A percentile compares a stretch with the other conserved stretches of the same genome.
Conservation (phyloP, 2,113 vertebrate species). For the Pterocles burchelli region DNA sequence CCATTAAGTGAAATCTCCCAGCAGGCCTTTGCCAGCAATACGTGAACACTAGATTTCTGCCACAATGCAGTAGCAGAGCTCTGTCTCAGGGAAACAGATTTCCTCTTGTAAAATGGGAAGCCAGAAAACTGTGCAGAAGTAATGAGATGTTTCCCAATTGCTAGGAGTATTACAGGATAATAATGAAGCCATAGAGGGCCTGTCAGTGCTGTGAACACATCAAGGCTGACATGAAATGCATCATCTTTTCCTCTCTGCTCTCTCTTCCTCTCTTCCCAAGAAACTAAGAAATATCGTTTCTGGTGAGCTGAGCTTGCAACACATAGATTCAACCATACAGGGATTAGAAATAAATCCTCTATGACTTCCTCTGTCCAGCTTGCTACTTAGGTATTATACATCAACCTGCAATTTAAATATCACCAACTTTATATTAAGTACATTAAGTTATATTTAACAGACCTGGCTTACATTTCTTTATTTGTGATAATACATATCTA, state of each 20-base stretch:
- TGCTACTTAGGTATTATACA: not conserved
- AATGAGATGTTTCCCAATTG: not conserved
- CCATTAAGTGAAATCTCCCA: not conserved
- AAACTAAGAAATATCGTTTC: not conserved
- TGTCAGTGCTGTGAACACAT: not conserved
- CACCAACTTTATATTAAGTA: not conserved
- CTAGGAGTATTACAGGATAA: not conserved
- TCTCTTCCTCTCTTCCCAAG: not conserved
- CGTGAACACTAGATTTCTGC: not conserved
- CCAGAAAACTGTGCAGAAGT: not conserved
- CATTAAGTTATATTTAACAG: constrained; percentile 15
- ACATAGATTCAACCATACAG: not conserved
- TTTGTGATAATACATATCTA: not conserved
- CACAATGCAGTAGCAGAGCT: not conserved
- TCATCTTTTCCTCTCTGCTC: not conserved
- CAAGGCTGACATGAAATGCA: not conserved
- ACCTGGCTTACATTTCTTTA: not conserved
- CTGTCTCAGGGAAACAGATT: not conserved
- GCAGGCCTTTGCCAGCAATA: not conserved
- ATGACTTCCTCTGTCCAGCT: not conserved
- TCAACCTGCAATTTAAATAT: not conserved
- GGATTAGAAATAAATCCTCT: not conserved
- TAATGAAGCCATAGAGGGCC: not conserved
- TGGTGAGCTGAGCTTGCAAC: not conserved
- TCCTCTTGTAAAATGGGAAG: not conserved